Percentiles rank a stretch among this genome's conserved stretches.
Conservation (phyloP, 1,140 invertebrate genomes). For the Drosophila baimaii region DNA sequence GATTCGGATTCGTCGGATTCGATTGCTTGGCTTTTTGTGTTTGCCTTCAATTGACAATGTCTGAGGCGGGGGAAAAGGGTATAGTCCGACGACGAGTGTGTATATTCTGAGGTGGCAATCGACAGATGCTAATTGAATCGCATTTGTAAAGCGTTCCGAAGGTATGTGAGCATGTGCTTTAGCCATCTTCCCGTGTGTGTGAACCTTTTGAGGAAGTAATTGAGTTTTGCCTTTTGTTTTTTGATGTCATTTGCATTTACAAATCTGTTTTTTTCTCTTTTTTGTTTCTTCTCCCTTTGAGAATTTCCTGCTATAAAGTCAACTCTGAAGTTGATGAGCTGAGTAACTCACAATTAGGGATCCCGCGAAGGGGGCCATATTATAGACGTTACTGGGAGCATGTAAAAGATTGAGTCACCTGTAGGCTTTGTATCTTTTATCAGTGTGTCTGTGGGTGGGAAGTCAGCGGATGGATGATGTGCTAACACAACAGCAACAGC, state of each 20-base stretch:
- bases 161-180: conserved; percentile 24
- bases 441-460: conserved; percentile 1
- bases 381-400: conserved; percentile 4
- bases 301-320: conserved; percentile 61
- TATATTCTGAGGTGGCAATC: conserved; percentile 31
- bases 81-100: conserved; percentile 5
- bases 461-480: conserved; percentile 19
- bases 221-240: conserved; percentile 47
- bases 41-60: conserved; percentile 69
- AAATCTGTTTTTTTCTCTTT: conserved; percentile 39
- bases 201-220: conserved; percentile 70
- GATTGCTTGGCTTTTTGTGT: conserved; percentile 40
- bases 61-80: conserved; percentile 4
- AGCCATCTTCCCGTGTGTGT: conserved; percentile 34
- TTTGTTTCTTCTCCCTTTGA: conserved; percentile 16
- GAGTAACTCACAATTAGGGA: conserved; percentile 23
- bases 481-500: conserved; percentile 46
- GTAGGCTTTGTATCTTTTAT: conserved; percentile 14
- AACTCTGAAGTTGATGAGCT: conserved; percentile 28
- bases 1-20: conserved; percentile 5
- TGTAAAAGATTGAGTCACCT: conserved; percentile 23
- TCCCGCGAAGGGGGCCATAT: not conserved
- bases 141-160: conserved; percentile 57
- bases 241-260: conserved; percentile 61
- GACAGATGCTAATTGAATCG: conserved; percentile 76